Conservation (phyloP, 2,888 invertebrate species). For the Agonopterix heracliana region DNA sequence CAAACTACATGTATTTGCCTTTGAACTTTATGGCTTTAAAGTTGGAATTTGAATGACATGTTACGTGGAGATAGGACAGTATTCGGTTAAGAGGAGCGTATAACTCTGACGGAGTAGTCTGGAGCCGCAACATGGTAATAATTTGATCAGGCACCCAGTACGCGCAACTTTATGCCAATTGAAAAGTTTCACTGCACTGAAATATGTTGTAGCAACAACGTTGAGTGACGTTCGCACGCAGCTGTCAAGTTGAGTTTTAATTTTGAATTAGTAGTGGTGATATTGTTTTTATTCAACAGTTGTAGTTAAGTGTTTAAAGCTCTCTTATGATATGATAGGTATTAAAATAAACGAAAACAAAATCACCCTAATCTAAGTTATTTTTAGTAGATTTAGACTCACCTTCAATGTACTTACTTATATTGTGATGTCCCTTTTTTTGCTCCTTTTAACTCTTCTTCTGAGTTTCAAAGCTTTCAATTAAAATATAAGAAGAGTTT, state of each 20-base stretch:
- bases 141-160: constrained; percentile 66
- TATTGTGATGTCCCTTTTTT: too few relatives aligned
- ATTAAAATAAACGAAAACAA: too few relatives aligned
- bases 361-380: too few relatives aligned
- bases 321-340: too few relatives aligned
- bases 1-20: not conserved
- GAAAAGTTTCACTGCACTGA: constrained; percentile 59
- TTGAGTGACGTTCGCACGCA: constrained; percentile 28
- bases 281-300: too few relatives aligned
- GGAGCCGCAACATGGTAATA: constrained; percentile 65
- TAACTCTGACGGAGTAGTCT: constrained; percentile 43
- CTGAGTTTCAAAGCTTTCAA: too few relatives aligned
- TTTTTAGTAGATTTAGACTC: too few relatives aligned
- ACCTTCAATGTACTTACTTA: too few relatives aligned
- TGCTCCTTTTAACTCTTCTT: too few relatives aligned
- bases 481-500: too few relatives aligned
- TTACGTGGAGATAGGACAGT: constrained; percentile 29
- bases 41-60: constrained; percentile 16
- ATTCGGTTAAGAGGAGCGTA: constrained; percentile 21
- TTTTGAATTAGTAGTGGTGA: not conserved
- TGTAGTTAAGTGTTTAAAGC: too few relatives aligned
- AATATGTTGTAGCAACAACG: constrained; percentile 42
- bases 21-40: constrained; percentile 10
- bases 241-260: not conserved
- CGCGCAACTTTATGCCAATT: constrained; percentile 62